Evolutionary conservation across 1,140 invertebrate species (phyloP), one percentile per base, ranked within the genome.

Genomic region (Psix sp.): DNA sequence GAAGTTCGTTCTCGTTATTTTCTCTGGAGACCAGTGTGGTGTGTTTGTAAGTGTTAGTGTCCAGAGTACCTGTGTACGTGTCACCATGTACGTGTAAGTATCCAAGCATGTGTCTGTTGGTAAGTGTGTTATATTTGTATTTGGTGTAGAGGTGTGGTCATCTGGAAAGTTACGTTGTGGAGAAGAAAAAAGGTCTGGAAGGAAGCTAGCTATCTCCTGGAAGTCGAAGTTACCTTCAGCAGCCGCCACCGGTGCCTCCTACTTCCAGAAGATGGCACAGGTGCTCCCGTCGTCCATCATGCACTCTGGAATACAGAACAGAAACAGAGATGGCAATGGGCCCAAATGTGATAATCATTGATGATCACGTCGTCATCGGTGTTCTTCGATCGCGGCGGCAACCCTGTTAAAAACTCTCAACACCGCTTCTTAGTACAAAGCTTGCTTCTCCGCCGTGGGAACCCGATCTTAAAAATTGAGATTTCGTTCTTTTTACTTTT

Each of bases 221-320:
- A 88, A 88, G 87, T 87, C 86, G 87, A 88, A 87, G 88, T 89
- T 89, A 88, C 89, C 88, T 89, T 89, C 84, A 87, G 86, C 86
- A 66, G 85, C 83, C 76, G 83, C 82, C 84, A 87, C 85, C 82
- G 86, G 86, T 87, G 86, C 85, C 88, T 89, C 89, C 89, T 89
- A 90, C 89, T 90, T 90, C 89, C 88, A 89, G 88, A 88, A 88
- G 87, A 88, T 87, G 86, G 85, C 88, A 87, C 88, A 86, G 87
- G 86, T 86, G 86, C 88, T 88, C 85, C 85, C 84, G 86, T 87
- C 87, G 84, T 87, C 86, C 88, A 87, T 90, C 87, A 89, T 88
- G 87, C 87, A 88, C 88, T 90, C 89, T 89, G 89, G 78, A 90
- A 90, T 89, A 88, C 85, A 89, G 88, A 90, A 90, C 84, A 89